phyloP scores from a whole-genome alignment of 2,888 invertebrate genomes.

The Caenorhabditis sulstoni region DNA sequence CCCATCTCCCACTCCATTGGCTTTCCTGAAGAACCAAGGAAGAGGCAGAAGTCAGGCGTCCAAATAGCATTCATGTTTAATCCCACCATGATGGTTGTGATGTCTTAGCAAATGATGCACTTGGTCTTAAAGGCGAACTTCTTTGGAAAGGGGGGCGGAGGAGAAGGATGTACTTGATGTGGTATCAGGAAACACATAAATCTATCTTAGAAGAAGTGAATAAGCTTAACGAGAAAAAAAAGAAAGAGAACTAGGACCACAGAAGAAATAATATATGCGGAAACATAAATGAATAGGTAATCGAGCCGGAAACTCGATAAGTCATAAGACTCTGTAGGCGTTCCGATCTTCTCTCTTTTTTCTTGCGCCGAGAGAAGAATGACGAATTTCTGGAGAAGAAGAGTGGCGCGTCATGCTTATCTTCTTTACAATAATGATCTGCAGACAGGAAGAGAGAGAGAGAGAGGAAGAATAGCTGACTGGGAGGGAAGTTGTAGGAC shows the following conservation, averaged over 20 bases:
- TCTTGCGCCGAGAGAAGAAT: background rate
- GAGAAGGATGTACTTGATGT: slow-evolving; percentile 25
- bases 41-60: slow-evolving; percentile 21
- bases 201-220: slow-evolving; percentile 40
- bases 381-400: background rate
- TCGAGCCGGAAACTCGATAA: background rate
- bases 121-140: slow-evolving; percentile 43
- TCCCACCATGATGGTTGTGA: slow-evolving; percentile 41
- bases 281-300: slow-evolving; percentile 33
- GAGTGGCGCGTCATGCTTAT: slow-evolving; percentile 12
- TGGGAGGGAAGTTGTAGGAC: background rate
- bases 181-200: slow-evolving; percentile 55
- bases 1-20: no score
- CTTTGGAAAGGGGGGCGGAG: background rate
- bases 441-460: background rate
- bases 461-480: background rate
- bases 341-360: background rate
- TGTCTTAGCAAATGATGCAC: slow-evolving; percentile 52
- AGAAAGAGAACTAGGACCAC: background rate
- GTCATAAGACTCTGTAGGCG: slow-evolving; percentile 5
- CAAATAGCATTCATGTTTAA: slow-evolving; percentile 17
- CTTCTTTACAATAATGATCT: background rate
- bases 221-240: background rate
- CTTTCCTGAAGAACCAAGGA: background rate
- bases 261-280: slow-evolving; percentile 8